phyloP scores from a whole-genome alignment of 1,140 invertebrate species.

The Penaeus chinensis region DNA sequence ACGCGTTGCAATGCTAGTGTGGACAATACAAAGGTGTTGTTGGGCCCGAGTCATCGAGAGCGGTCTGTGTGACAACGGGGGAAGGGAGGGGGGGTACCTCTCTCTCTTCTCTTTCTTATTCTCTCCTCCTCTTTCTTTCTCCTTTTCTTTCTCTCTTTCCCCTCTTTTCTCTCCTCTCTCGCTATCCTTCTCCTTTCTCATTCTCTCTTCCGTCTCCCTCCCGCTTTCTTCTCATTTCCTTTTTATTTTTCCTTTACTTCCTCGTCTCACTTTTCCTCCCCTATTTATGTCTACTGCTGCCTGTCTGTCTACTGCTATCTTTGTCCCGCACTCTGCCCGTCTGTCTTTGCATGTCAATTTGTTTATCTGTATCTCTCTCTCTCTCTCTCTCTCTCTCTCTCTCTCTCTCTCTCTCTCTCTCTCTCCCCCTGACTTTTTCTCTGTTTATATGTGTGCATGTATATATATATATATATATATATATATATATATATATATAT shows the following conservation, averaged over 20 bases:
- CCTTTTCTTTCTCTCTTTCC: background rate
- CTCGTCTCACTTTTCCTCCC: background rate
- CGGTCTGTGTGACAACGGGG: too few species aligned
- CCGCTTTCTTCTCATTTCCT: background rate
- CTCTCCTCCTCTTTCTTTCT: background rate
- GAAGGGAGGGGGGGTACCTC: too few species aligned
- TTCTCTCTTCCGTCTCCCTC: background rate
- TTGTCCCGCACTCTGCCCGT: background rate
- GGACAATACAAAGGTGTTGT: too few species aligned
- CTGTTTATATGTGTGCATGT: background rate
- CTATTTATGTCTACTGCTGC: background rate
- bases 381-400: background rate
- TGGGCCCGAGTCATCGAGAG: too few species aligned
- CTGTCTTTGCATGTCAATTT: background rate
- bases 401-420: background rate
- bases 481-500: slow-evolving; percentile 13
- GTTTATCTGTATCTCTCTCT: background rate
- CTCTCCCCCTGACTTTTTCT: background rate
- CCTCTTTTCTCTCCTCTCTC: background rate
- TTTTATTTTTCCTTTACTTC: background rate
- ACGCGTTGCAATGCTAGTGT: too few species aligned
- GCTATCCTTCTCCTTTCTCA: background rate
- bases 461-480: slow-evolving; percentile 22
- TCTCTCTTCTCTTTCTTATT: background rate
- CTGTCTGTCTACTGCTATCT: slow-evolving; percentile 24